Base-by-base conservation (phyloP, 2,888 invertebrate species). In the Endotricha flammealis region DNA sequence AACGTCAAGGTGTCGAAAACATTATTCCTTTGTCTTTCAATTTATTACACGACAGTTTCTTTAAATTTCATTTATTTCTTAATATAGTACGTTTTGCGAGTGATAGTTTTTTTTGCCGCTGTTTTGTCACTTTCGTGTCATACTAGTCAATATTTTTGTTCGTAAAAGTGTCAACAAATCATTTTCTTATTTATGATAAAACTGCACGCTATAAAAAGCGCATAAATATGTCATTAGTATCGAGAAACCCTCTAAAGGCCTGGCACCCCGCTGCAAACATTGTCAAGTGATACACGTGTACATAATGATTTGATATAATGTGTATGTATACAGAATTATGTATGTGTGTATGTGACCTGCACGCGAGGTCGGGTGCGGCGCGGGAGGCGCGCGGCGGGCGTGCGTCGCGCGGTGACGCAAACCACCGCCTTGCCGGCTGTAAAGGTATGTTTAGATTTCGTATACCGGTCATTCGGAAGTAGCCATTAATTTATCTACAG, bases 401-500 rank as follows among this genome's bases (percentile, higher is more conserved):
- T 34, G 38, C 29, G 43, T 32, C 39, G 39, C 32, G 38, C 44
- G 57, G 50, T 76, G 76, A 75, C 74, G 75, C 60, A 70, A 70
- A 53, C 57, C 44, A 46, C 43, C 46, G 49, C 41, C 48, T 44
- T 29, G 38, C 35, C 27, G 24, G 17, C 42, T 50, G 14, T 33
- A 33, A 48, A 53, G 39, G 46, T 39, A n/a, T 12, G 32, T 17
- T 12, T 32, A 32, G 25, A 24, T 25, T 32, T 11, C 10, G 13
- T 14, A 16, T 14, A 25, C 5, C 25, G 4, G 32, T 14, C 22
- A 10, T 28, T 28, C 13, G 8, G n/a, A 27, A 7, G 12, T 27
- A 6, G 10, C 12, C 3, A 22, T 22, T 22, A 22, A 3, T 28
- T 35, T n/a, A n/a, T n/a, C n/a, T n/a, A n/a, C n/a, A n/a, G n/a